Percentiles rank a stretch among this genome's conserved stretches.
phyloP scores from a whole-genome alignment of 1,140 invertebrate genomes.

The Oncopodura yosiiana region DNA sequence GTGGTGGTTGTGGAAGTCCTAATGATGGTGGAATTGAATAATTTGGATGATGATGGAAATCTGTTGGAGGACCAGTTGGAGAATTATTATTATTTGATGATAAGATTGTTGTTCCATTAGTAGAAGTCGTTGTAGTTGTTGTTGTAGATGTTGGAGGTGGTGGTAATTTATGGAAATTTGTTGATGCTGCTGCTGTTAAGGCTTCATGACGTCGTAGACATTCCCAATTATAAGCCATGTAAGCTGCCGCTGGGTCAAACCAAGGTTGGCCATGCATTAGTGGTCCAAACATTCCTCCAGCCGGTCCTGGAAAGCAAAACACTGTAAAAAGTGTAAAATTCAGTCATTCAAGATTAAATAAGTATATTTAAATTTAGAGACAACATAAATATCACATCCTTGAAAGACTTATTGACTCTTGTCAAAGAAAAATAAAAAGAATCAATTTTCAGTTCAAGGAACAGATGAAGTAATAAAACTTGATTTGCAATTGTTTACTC shows the following conservation, averaged over 20 bases:
- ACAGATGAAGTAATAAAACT: too few species aligned
- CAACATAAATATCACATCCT: not conserved
- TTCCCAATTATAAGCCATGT: conserved; percentile 36
- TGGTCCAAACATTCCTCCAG: conserved; percentile 34
- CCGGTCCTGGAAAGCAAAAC: conserved; percentile 35
- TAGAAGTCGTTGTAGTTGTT: too few species aligned
- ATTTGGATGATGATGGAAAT: not conserved
- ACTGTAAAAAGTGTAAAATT: conserved; percentile 15
- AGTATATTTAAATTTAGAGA: too few species aligned
- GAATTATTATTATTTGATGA: too few species aligned
- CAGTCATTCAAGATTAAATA: not conserved
- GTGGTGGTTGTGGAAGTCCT: not conserved
- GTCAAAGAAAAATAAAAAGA: not conserved
- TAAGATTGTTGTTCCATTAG: too few species aligned
- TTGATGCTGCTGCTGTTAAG: conserved; percentile 4
- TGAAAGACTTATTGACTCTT: not conserved
- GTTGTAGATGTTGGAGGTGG: too few species aligned
- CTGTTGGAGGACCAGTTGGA: not conserved
- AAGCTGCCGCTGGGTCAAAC: conserved; percentile 36
- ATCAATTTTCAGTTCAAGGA: too few species aligned
- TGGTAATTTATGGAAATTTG: too few species aligned
- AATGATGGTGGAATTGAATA: not conserved
- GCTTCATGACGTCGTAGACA: conserved; percentile 30
- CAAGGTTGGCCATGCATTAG: conserved; percentile 34
- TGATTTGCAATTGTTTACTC: too few species aligned